Evolutionary conservation across 2,113 vertebrate genomes (phyloP), one percentile per base, ranked within the genome.

Genomic region (Nettapus auritus): DNA sequence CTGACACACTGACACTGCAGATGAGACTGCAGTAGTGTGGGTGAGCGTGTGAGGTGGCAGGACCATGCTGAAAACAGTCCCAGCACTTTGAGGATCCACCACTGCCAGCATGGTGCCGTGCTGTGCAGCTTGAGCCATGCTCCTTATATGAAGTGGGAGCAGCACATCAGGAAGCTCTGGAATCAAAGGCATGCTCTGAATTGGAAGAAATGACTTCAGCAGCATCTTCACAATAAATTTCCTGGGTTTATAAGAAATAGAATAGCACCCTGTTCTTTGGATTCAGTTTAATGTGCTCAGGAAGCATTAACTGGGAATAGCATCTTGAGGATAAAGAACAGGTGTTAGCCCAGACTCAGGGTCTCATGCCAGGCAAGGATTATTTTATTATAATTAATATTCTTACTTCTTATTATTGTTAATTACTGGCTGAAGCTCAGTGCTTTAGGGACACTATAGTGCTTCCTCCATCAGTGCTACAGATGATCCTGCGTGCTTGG

Each of bases 321-420:
- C 59, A 16, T 55, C 90, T 79, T 38, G 66, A 63, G 80, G 93
- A 59, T 78, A 34, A 86, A 5, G 73, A 96, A 59, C 95, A 97
- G 94, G 94, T 94, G 92, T 81, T 91, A 95, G 94, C 68, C 73
- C 86, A 96, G 95, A 81, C 92, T 75, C 60, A 8, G 87, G 70
- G 42, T n/a, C 82, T 89, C 18, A 7, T n/a, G 55, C 21, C 0
- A 3, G 70, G 63, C 25, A 7, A 85, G 93, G 93, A 91, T 96
- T 95, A 94, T 88, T 91, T 94, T 95, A 90, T 95, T 95, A 93
- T 88, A 91, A 94, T 92, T 93, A 95, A 95, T 94, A 95, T 96
- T 93, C 92, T 96, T 93, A 93, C 86, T 95, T 77, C 85, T 93
- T 80, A 82, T 75, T 87, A 86, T 86, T 94, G 88, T 68, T 95